Conservation (phyloP, 37 sponge, comb jelly and placozoan species). For the Spongilla lacustris region DNA sequence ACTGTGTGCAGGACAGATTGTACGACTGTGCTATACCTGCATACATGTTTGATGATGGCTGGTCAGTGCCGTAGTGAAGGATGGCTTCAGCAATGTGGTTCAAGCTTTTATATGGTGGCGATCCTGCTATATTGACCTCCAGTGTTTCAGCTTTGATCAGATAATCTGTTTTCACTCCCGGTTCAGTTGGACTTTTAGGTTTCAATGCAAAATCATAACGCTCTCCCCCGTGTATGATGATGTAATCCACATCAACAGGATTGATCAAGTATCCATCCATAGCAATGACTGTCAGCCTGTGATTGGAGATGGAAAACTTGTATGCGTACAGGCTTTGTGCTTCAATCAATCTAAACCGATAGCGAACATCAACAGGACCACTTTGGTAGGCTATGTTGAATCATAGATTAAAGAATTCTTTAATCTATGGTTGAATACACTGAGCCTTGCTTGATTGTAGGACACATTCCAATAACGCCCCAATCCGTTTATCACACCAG, state of each 20-base stretch:
- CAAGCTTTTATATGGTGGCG: not conserved
- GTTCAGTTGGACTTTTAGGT: constrained; percentile 5
- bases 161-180: no score
- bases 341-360: constrained; percentile 67
- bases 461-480: constrained; percentile 38
- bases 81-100: constrained; percentile 37
- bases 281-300: constrained; percentile 60
- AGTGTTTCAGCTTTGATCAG: constrained; percentile 45
- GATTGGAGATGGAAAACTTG: constrained; percentile 55
- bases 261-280: constrained; percentile 56
- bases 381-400: not conserved
- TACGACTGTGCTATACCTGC: not conserved
- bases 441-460: constrained; percentile 13
- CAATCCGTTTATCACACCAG: constrained; percentile 76
- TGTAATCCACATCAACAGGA: constrained; percentile 42
- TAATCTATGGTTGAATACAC: no score
- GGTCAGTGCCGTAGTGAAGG: constrained; percentile 26
- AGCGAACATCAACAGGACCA: constrained; percentile 5
- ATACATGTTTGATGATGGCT: not conserved
- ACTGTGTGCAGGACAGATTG: not conserved
- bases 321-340: constrained; percentile 50
- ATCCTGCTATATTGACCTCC: constrained; percentile 5
- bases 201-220: constrained; percentile 63
- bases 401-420: no score
- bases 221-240: constrained; percentile 63